Base-by-base conservation (phyloP, 2,113 vertebrate species). In the Budorcas taxicolor region DNA sequence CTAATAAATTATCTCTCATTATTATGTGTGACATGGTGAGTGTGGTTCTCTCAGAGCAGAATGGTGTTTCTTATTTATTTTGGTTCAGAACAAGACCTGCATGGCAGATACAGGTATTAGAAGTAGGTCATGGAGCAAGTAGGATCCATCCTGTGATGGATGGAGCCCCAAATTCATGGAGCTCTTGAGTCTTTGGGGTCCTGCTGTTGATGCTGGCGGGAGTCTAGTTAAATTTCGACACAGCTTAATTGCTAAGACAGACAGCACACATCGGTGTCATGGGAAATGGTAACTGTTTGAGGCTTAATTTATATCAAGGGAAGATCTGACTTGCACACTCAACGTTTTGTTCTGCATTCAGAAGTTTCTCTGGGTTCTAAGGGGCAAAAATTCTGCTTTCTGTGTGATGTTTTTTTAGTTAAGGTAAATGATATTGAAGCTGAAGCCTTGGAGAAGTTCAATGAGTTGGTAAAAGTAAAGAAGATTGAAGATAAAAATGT, bases 401-500 rank as follows among this genome's bases (percentile, higher is more conserved):
- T 21, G 47, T 11, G 5, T 19, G 15, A 23, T 53, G n/a, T 0
- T 31, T 89, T 89, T 40, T 53, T 64, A 29, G 10, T 25, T 25
- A 71, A 36, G 17, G 47, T 16, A 53, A 29, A 23, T 40, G 19
- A 40, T 27, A n/a, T 7, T 3, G 15, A 40, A 29, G 25, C 4
- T 25, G 5, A 14, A 53, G 15, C 4, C 3, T 31, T 5, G 10
- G 23, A 71, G 47, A 89, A 2, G 6, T 40, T 89, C n/a, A 40
- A 7, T 47, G 13, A 52, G 21, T 0, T 52, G 1, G 25, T 1
- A 2, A n/a, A 23, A 52, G 14, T 7, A 17, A 6, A 7, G 4
- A 36, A 27, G 21, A 40, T 53, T 53, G 14, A 64, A 3, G 47
- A 53, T 27, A 64, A 36, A 71, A 71, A 8, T 53, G 0, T 7